phyloP scores from a whole-genome alignment of 1,140 invertebrate species.

The Magallana gigas region DNA sequence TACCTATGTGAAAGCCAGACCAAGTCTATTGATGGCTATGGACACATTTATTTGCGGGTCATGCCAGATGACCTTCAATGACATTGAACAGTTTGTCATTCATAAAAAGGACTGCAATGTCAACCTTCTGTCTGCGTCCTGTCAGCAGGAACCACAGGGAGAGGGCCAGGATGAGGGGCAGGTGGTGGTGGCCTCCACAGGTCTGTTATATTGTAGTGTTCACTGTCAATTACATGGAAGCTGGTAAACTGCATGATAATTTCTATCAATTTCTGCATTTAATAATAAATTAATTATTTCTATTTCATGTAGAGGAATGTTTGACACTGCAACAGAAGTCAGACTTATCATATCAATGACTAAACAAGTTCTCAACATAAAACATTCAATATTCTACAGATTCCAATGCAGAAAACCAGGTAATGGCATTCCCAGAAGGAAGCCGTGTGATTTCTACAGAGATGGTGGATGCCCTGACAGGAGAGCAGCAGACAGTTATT shows the following conservation, averaged over 20 bases:
- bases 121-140: neutral
- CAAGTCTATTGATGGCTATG: conserved; percentile 57
- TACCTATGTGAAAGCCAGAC: neutral
- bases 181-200: neutral
- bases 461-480: conserved; percentile 28
- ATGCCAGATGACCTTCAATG: conserved; percentile 72
- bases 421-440: conserved; percentile 27
- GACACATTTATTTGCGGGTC: conserved; percentile 76
- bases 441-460: conserved; percentile 17
- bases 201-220: neutral
- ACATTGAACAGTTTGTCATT: conserved; percentile 70
- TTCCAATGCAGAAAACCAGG: conserved; percentile 29
- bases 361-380: neutral
- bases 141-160: neutral
- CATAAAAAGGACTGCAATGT: conserved; percentile 68
- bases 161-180: neutral
- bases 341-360: no score
- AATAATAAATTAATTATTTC: no score
- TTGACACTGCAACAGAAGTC: no score
- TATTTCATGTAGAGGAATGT: no score
- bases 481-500: conserved; percentile 56
- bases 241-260: no score
- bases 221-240: no score
- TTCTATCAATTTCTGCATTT: no score
- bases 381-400: conserved; percentile 27